phyloP scores from a whole-genome alignment of 2,113 vertebrate genomes.

The Pavo muticus region DNA sequence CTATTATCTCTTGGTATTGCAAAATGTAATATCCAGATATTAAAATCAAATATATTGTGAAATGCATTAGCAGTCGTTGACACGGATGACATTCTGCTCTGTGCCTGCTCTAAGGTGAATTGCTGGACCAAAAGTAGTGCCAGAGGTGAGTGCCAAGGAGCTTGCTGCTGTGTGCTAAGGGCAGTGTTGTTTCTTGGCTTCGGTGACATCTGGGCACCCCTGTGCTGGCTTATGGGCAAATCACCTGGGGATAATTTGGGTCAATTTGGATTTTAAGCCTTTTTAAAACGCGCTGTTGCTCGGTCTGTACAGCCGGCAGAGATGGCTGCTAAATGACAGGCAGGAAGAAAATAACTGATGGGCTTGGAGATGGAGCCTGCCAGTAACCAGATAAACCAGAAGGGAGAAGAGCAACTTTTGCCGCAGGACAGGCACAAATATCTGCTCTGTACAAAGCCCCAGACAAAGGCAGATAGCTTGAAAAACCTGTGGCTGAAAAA shows the following conservation, averaged over 20 bases:
- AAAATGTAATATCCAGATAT: constrained; percentile 60
- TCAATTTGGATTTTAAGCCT: background rate
- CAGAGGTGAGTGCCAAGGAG: fast-evolving
- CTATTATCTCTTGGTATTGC: constrained; percentile 34
- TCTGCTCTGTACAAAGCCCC: background rate
- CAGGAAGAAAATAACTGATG: background rate
- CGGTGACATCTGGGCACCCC: background rate
- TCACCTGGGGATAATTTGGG: background rate
- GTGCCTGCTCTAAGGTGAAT: background rate
- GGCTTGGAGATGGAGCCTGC: background rate
- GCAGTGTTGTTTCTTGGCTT: background rate
- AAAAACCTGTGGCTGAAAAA: background rate
- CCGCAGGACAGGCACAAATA: background rate
- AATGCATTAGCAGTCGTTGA: constrained; percentile 12
- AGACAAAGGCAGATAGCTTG: background rate
- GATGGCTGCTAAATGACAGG: background rate
- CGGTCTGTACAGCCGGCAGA: background rate
- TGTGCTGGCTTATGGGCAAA: background rate
- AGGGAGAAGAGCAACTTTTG: background rate
- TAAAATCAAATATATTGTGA: constrained; percentile 52
- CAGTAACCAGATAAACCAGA: background rate
- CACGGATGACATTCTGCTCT: background rate
- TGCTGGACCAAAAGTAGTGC: background rate
- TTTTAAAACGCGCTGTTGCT: background rate
- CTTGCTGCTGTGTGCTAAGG: background rate